phyloP scores from a whole-genome alignment of 2,797 vertebrate species.

The Cryptoblepharus egeriae region DNA sequence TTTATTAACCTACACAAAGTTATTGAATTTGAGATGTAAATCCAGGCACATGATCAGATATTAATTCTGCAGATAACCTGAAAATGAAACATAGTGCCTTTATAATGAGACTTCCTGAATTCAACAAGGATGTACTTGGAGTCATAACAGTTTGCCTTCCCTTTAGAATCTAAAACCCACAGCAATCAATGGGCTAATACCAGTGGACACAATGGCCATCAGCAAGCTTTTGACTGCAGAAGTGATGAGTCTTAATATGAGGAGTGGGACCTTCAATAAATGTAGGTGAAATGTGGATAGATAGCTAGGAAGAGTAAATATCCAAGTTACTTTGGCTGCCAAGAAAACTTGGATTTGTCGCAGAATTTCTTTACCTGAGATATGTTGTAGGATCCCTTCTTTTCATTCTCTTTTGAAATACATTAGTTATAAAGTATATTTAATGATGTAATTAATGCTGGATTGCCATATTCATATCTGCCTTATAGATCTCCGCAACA shows the following conservation, averaged over 20 bases:
- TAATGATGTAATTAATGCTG: neutral
- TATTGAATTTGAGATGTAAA: conserved; percentile 40
- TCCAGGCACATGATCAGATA: neutral
- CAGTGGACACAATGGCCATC: neutral
- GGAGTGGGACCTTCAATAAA: neutral
- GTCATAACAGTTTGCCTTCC: conserved; percentile 8
- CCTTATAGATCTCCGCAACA: too few relatives aligned
- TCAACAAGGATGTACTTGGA: neutral
- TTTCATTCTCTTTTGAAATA: neutral
- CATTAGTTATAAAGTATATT: neutral
- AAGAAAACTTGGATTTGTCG: neutral
- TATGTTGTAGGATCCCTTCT: neutral
- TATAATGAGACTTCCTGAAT: neutral
- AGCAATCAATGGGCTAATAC: neutral
- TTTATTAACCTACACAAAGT: conserved; percentile 37
- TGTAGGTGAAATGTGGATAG: neutral
- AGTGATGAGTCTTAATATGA: conserved; percentile 14
- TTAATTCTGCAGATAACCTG: conserved; percentile 23
- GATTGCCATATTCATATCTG: too few relatives aligned
- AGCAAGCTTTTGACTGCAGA: conserved; percentile 12
- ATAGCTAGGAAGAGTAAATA: neutral
- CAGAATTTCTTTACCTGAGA: neutral
- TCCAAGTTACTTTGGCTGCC: neutral
- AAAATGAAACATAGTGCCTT: conserved; percentile 27
- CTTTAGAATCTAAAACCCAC: neutral